Percentiles rank a stretch among this genome's conserved stretches.
Conservation (phyloP, 1,140 invertebrate species). For the Caenorhabditis inopinata region DNA sequence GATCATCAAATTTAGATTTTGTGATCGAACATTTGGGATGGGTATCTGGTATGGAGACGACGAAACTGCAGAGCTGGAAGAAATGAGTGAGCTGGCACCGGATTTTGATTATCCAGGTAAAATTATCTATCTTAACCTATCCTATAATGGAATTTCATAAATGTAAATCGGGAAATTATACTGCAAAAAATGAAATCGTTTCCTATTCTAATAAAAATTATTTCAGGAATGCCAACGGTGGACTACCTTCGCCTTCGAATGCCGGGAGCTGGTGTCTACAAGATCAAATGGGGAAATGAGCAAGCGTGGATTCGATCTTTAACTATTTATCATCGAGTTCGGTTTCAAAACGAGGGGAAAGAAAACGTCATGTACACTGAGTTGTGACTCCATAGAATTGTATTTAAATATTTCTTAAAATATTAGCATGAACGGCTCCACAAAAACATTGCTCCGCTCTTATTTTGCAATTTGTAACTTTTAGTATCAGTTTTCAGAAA, state of each 20-base stretch:
- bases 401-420: too few relatives aligned
- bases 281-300: conserved; percentile 50
- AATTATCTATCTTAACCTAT: too few relatives aligned
- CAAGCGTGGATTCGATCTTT: conserved; percentile 47
- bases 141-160: too few relatives aligned
- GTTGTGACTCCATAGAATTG: neutral
- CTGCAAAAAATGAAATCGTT: neutral
- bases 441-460: too few relatives aligned
- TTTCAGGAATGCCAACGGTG: conserved; percentile 47
- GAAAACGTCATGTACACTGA: conserved; percentile 25
- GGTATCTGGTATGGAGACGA: conserved; percentile 41
- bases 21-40: conserved; percentile 49
- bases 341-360: conserved; percentile 36
- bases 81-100: conserved; percentile 46
- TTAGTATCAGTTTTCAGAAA: too few relatives aligned
- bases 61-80: conserved; percentile 31
- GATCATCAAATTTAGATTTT: conserved; percentile 38
- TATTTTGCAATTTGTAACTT: too few relatives aligned
- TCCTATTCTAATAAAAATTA: neutral
- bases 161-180: too few relatives aligned
- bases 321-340: conserved; percentile 38
- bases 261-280: conserved; percentile 44
- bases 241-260: conserved; percentile 39
- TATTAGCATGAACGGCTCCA: too few relatives aligned
- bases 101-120: conserved; percentile 52